These are phyloP conservation scores for Nemopilema nomurai DNA, from an alignment of 30 jellyfish, hydroid and myxozoan genomes.

Conservation along the genomic window DNA sequence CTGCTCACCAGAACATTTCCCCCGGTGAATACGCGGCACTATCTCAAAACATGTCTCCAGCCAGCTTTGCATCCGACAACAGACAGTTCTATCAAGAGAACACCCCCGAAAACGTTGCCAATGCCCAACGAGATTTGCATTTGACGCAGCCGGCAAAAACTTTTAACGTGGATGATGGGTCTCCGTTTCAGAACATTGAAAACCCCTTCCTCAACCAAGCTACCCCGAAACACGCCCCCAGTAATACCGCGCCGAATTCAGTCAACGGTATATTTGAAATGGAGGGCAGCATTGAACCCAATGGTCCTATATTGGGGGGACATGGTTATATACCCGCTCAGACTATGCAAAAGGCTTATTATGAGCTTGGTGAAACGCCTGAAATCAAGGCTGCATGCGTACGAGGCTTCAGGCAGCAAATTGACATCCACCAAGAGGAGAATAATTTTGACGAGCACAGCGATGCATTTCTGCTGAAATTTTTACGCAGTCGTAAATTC, in stretches of 20 bases:
- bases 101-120: neutral
- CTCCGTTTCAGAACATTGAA: slow-evolving; percentile 32
- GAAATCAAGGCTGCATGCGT: slow-evolving; percentile 84
- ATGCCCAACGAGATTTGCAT: neutral
- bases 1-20: slow-evolving; percentile 3
- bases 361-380: slow-evolving; percentile 95
- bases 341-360: slow-evolving; percentile 88
- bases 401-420: slow-evolving; percentile 87
- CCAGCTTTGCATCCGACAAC: slow-evolving; percentile 4
- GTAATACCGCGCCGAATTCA: neutral
- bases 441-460: slow-evolving; percentile 98
- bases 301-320: slow-evolving; percentile 97
- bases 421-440: slow-evolving; percentile 94
- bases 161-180: neutral
- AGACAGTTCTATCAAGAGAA: slow-evolving; percentile 34
- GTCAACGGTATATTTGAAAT: slow-evolving; percentile 61
- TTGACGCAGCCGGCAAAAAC: neutral
- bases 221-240: slow-evolving; percentile 5
- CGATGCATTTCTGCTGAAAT: slow-evolving; percentile 90
- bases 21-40: slow-evolving; percentile 15
- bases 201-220: slow-evolving; percentile 20
- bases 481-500: slow-evolving; percentile 91
- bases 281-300: slow-evolving; percentile 91
- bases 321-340: slow-evolving; percentile 98
- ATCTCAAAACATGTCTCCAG: slow-evolving; percentile 35